Base-by-base conservation (phyloP, 2,113 vertebrate genomes). In the Nipponia nippon region DNA sequence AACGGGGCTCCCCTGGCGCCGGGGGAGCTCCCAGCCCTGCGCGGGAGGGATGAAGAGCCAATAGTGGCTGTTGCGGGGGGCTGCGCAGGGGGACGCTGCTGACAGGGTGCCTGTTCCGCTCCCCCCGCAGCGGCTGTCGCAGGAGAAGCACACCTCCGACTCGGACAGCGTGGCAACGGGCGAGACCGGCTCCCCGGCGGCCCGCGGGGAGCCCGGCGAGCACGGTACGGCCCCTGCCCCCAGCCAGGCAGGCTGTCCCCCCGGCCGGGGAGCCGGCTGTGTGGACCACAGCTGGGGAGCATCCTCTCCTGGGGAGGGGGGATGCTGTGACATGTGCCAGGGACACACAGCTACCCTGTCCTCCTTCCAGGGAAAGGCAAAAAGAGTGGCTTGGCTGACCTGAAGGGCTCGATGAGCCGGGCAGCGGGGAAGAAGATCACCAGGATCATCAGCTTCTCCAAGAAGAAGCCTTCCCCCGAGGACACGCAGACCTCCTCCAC, bases 361-460 rank as follows among this genome's bases (percentile, higher is more conserved):
- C 44, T 76, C 36, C 63, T 91, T 92, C 29, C 96, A 99, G 99
- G 97, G 49, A 99, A 99, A 94, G 98, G 96, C 85, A 99, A 99
- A 97, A 99, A 98, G 49, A 98, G 99, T 0, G 98, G 99, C 4
- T 98, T 99, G 95, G 99, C 99, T 5, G 99, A 99, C 89, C 98
- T 99, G 93, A 99, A 99, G 49, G 99, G 99, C 53, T 99, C 99
- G 0, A 97, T 99, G 98, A 99, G 99, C 97, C 98, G 99, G 56
- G 99, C 98, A 0, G 99, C 99, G 0, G 99, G 99, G 63, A 99
- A 98, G 93, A 99, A 99, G 96, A 99, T 99, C 98, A 99, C 98
- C 87, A 99, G 99, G 62, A 99, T 99, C 97, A 99, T 99, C 97
- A 99, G 99, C 92, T 99, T 99, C 97, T 99, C 99, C 92, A 99